Evolutionary conservation across 2,113 vertebrate genomes (phyloP).

Genomic region (Saccopteryx bilineata): DNA sequence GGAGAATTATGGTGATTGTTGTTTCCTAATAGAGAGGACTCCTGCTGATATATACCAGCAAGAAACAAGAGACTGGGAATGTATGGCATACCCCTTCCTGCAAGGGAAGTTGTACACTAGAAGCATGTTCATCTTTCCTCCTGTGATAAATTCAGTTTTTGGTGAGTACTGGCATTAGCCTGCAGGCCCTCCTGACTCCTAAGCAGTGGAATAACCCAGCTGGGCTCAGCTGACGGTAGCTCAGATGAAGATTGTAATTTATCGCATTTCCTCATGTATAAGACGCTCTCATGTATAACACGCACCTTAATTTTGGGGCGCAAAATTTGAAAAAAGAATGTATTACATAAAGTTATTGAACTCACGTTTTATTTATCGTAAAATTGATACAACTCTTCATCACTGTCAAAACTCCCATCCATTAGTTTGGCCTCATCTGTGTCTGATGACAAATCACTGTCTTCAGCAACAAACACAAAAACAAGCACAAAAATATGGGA

Average conservation of each 20-base stretch:
- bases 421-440: too few species aligned
- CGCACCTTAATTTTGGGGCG: too few species aligned
- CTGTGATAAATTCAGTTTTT: conserved; percentile 21
- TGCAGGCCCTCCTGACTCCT: neutral
- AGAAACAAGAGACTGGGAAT: conserved; percentile 9
- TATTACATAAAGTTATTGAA: too few species aligned
- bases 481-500: too few species aligned
- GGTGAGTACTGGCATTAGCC: neutral
- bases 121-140: neutral
- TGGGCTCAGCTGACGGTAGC: neutral
- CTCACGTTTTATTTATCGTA: too few species aligned
- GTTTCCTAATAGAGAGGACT: neutral
- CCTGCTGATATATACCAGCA: neutral
- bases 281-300: too few species aligned
- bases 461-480: too few species aligned
- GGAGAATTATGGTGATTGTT: neutral
- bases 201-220: neutral
- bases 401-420: too few species aligned
- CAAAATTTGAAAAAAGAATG: too few species aligned
- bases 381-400: too few species aligned
- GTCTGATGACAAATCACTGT: too few species aligned
- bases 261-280: too few species aligned
- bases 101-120: neutral
- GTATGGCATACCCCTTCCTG: neutral
- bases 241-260: neutral